phyloP scores from a whole-genome alignment of 2,797 vertebrate genomes.

The Petrocephalus schoutedeni region DNA sequence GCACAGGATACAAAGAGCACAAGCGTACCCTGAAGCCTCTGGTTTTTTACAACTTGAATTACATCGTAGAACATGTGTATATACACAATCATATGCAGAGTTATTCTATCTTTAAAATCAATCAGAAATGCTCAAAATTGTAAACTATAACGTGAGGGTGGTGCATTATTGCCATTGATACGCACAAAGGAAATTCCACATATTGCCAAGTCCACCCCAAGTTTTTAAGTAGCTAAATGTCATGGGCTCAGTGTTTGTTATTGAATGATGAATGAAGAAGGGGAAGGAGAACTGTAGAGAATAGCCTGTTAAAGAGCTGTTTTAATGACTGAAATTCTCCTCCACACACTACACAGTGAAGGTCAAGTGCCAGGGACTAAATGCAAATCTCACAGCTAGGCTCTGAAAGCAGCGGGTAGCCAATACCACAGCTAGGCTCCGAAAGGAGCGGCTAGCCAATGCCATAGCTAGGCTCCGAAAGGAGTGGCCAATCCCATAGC shows the following conservation, averaged over 20 bases:
- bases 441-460: neutral
- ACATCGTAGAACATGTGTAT: constrained; percentile 5
- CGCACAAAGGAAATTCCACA: neutral
- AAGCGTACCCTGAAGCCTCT: neutral
- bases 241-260: neutral
- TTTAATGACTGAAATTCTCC: neutral
- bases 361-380: neutral
- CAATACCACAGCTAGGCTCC: too few relatives aligned
- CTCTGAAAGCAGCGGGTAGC: neutral
- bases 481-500: neutral
- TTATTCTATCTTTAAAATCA: neutral
- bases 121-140: neutral
- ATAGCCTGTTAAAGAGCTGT: neutral
- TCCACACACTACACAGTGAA: neutral
- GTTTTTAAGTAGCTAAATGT: neutral
- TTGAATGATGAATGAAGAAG: neutral
- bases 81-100: neutral
- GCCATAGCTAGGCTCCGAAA: neutral
- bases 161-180: neutral
- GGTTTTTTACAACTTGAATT: constrained; percentile 1
- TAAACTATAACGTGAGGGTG: neutral
- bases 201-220: neutral
- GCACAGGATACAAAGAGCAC: constrained; percentile 13
- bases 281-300: too few relatives aligned
- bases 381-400: neutral